Evolutionary conservation across 2,113 vertebrate species (phyloP), one percentile per base, ranked within the genome.

Genomic region (Phalacrocorax pelagicus): DNA sequence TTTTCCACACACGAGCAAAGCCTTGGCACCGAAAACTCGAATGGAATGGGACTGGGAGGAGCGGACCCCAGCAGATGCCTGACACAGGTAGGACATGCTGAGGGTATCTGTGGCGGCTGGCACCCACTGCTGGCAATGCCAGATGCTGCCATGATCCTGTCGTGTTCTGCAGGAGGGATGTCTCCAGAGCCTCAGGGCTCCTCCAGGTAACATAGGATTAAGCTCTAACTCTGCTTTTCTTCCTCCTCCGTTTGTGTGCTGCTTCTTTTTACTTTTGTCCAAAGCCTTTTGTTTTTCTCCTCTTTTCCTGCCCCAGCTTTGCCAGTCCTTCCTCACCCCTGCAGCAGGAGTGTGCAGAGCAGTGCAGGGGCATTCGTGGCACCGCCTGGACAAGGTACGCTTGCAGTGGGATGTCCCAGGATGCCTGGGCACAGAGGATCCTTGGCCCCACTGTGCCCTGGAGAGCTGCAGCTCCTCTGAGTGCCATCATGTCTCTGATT

Each of bases 31-130:
- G 3, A 51, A 54, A 20, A 10, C 10, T 58, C 5, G 2, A 27
- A 23, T 69, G 51, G 66, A 49, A 52, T 0, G 4, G n/a, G 63
- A 11, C 3, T 27, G 38, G 21, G 19, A 62, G 17, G 29, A 93
- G 32, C 20, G 18, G 62, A 67, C 26, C 57, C 20, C 0, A 0
- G 29, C 51, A 74, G n/a, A 17, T 0, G 2, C 32, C 51, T 29
- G 77, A 17, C 36, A 32, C 54, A 77, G 74, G 74, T 65, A 36
- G 63, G 80, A 81, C 1, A 0, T 20, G 16, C 49, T 34, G 59
- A n/a, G 47, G 42, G 40, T 10, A 18, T 32, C 22, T 4, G 5
- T 3, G 58, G 66, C 6, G 12, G 17, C 57, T 15, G 2, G 42
- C 11, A 78, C 27, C 26, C 74, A 24, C 3, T 4, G 6, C 34